Base-by-base conservation (phyloP, 2,888 invertebrate genomes). In the Drosophila anceps region DNA sequence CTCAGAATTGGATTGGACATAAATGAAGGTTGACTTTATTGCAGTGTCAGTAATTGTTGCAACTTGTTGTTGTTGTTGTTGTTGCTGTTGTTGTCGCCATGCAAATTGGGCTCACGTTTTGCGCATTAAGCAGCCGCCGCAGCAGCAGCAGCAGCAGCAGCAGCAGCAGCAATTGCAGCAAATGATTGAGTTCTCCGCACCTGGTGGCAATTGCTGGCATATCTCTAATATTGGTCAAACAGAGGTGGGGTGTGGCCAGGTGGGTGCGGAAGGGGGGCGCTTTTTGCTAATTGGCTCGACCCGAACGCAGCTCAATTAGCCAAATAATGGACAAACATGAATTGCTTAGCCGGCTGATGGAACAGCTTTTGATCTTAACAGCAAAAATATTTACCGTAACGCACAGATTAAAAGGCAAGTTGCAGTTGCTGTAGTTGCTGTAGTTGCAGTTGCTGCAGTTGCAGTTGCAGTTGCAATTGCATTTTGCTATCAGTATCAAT, bases 51-150 rank as follows among this genome's bases (percentile, higher is more conserved):
- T 37, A 43, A 50, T 43, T 63, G 59, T 39, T 60, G 51, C 37
- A 31, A 35, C 27, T 33, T 53, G 51, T 53, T 60, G 41, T 59
- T 69, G 48, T 51, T 55, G 41, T 58, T 58, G 39, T 58, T 55
- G 65, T 61, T 69, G n/a, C n/a, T n/a, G n/a, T n/a, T n/a, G 73
- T 67, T 88, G 88, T 88, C 71, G 69, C 72, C 76, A 84, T 83
- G 89, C 73, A 82, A 82, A 84, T 86, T 87, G 81, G 76, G 76
- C 83, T 90, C 92, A 91, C 91, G 92, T 90, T 91, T 92, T 86
- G 77, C 76, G 81, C 90, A 91, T 91, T 91, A 91, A 86, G 79
- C 57, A n/a, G n/a, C n/a, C n/a, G n/a, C n/a, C n/a, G n/a, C n/a
- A n/a, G n/a, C 5, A 60, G n/a, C 78, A 69, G 67, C 85, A 90